Evolutionary conservation across 2,113 vertebrate species (phyloP), one percentile per base, ranked within the genome.

Genomic region (Mormyrus iriodes): DNA sequence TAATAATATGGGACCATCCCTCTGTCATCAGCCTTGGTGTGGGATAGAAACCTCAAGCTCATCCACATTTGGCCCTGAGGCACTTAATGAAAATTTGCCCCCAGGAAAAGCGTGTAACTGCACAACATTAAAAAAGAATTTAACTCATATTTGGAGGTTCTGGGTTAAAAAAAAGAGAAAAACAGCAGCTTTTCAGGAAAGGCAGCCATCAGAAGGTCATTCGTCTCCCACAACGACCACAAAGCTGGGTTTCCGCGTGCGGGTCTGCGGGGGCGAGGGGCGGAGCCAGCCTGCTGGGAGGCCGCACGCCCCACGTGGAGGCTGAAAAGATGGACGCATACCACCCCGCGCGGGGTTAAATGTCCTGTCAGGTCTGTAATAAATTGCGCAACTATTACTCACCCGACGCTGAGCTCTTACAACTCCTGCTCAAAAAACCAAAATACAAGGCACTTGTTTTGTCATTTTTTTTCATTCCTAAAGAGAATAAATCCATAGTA

Each of bases 331-430:
- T 24, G 35, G 39, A 3, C 39, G 53, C 79, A 39, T 24, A 84
- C 35, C 35, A 19, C 76, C 85, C 61, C 76, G 55, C 51, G 51
- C 4, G 27, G 87, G 89, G 90, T 90, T 85, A 91, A 90, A 91
- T 13, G 83, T 83, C 89, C 61, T 17, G 27, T 88, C 83, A 87
- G 49, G 79, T 42, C 87, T 61, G 39, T 9, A 69, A 88, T 88
- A 88, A 88, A 88, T 85, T n/a, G 13, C 88, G 85, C 35, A 89
- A 79, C 86, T 51, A 89, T 86, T 35, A 52, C 44, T 86, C 51
- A 17, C 82, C 58, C 24, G 12, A 46, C 24, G 46, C 53, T 88
- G 51, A 90, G 73, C 17, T 46, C 51, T 39, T 65, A 8, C 35
- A 87, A 42, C 7, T 42, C 48, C 65, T 13, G 17, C 17, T n/a